These are phyloP conservation scores for Philypnodon macrostomus DNA, from an alignment of 2,797 vertebrate species.

Conservation along the genomic window DNA sequence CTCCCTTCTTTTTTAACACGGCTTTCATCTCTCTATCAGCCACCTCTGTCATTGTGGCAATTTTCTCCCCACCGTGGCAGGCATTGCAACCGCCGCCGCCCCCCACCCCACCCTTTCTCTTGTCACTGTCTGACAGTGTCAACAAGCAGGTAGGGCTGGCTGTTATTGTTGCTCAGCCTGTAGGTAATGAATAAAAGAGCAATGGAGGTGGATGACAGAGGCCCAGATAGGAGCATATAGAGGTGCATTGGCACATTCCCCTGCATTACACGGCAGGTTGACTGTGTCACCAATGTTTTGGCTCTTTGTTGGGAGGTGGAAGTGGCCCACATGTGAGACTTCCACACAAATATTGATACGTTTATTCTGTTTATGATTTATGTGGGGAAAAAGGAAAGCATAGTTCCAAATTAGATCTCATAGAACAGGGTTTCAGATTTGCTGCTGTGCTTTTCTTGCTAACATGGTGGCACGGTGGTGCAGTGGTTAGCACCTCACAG, in stretches of 20 bases:
- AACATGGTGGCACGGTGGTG: neutral
- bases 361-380: conserved; percentile 5
- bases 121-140: conserved; percentile 70
- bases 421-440: neutral
- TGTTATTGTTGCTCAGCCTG: conserved; percentile 70
- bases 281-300: conserved; percentile 71
- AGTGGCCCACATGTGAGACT: conserved; percentile 25
- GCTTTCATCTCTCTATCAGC: conserved; percentile 68
- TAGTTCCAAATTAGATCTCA: neutral
- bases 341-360: conserved; percentile 5
- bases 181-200: conserved; percentile 75
- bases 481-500: too few species aligned
- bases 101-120: conserved; percentile 39
- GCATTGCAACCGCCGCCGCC: conserved; percentile 51
- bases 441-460: neutral
- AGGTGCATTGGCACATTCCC: conserved; percentile 50
- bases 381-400: neutral
- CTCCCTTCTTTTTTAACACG: conserved; percentile 13
- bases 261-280: conserved; percentile 67
- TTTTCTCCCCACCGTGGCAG: conserved; percentile 62
- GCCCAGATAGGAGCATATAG: conserved; percentile 43
- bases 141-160: conserved; percentile 71
- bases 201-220: conserved; percentile 44
- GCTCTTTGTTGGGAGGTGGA: conserved; percentile 66
- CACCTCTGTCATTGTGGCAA: conserved; percentile 68